Percentiles rank a stretch among this genome's conserved stretches.
Conservation (phyloP, 2,797 vertebrate genomes). For the Scleropages formosus region DNA sequence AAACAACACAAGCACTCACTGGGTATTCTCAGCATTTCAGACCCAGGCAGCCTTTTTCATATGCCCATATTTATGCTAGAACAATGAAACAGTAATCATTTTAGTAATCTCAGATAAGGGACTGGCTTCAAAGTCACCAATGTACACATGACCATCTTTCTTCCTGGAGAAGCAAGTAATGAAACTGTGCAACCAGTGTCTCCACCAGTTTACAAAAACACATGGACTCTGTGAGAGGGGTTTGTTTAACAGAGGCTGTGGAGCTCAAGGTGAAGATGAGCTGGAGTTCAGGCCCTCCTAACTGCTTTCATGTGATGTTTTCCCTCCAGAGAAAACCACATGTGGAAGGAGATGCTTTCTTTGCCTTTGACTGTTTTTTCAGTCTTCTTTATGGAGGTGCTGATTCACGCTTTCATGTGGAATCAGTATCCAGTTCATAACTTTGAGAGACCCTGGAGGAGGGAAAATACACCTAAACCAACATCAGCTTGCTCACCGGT, state of each 20-base stretch:
- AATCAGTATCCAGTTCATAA: conserved; percentile 16
- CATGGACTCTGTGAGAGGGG: neutral
- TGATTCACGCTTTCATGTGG: conserved; percentile 12
- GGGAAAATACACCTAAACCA: conserved; percentile 26
- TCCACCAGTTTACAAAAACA: neutral
- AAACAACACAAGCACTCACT: no score
- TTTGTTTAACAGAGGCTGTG: neutral
- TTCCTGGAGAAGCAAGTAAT: neutral
- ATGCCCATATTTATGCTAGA: no score
- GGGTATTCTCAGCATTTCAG: no score
- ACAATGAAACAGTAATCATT: no score
- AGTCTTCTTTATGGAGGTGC: neutral
- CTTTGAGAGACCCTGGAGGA: conserved; percentile 2
- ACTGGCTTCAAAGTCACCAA: no score
- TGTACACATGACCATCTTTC: no score
- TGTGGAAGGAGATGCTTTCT: conserved; percentile 14
- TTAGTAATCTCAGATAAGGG: no score
- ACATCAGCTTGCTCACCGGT: neutral
- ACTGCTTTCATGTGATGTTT: conserved; percentile 13
- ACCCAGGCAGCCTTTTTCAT: no score
- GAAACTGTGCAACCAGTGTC: neutral
- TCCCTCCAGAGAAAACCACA: neutral
- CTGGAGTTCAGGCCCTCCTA: neutral
- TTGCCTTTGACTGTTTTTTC: conserved; percentile 17
- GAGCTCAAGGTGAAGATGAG: neutral